Base-by-base conservation (phyloP, 2,888 invertebrate genomes). In the Harpagoxenus sublaevis region DNA sequence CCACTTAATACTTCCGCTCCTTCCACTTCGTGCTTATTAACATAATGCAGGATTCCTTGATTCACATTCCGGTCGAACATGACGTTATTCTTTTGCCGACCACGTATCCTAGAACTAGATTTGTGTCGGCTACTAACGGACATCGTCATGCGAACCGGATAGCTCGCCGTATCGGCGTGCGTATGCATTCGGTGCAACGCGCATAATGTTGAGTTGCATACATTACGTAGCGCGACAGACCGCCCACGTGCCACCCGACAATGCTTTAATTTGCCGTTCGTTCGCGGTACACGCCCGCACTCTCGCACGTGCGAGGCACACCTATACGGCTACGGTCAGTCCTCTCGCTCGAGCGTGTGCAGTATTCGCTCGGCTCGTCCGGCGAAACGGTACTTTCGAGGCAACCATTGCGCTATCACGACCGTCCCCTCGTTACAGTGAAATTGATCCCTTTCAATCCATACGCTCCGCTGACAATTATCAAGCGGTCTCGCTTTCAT, bases 201-300 rank as follows among this genome's bases (percentile, higher is more conserved):
- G 62, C 71, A 73, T 87, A 86, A 86, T 66, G 84, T 79, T 79
- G 81, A 86, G 83, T 35, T 65, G 86, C 85, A 87, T 88, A 86
- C 70, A 83, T 84, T 88, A 88, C 75, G 66, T 65, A 77, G 81
- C 86, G 86, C 73, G 68, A 84, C 83, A 68, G 87, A 82, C 84
- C 88, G 89, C 90, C 91, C 91, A 87, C 90, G 90, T 90, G 87
- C 84, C 70, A 70, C 45, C n/a, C 57, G 60, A 79, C 84, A 71
- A 88, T 79, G 75, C 86, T 92, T 89, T 92, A 90, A 92, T 90
- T 90, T 70, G 86, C 77, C 83, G 82, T 81, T 85, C 57, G 66
- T 74, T 85, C 57, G 66, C 57, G 63, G 57, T 53, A 51, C 12
- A 84, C 57, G 77, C 65, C 55, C 62, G 35, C 74, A 63, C 55